phyloP scores from a whole-genome alignment of 2,113 vertebrate species.

The Syngnathus typhle region DNA sequence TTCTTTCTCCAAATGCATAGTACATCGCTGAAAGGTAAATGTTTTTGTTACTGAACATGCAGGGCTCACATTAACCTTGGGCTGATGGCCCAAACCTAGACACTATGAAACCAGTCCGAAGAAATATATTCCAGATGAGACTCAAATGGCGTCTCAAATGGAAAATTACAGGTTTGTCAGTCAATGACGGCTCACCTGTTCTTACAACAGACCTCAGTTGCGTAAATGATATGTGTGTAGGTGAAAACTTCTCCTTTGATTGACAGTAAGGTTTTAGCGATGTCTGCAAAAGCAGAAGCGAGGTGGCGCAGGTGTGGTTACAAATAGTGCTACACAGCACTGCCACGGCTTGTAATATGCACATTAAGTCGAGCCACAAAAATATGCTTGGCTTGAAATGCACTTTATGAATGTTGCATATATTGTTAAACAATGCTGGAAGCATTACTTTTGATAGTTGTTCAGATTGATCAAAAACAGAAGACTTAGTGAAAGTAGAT shows the following conservation, averaged over 20 bases:
- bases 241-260: conserved; percentile 15
- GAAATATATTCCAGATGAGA: conserved; percentile 5
- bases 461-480: no score
- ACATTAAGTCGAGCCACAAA: background rate
- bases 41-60: no score
- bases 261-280: conserved; percentile 6
- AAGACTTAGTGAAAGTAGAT: background rate
- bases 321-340: no score
- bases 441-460: no score
- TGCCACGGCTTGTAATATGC: no score
- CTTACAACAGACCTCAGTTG: conserved; percentile 11
- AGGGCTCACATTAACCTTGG: no score
- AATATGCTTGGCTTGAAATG: background rate
- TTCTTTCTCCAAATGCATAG: no score
- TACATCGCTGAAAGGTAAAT: no score
- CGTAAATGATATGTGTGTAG: conserved; percentile 13
- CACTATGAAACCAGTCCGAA: background rate
- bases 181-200: conserved; percentile 31
- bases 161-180: conserved; percentile 34
- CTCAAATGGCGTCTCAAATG: conserved; percentile 1
- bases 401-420: no score
- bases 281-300: background rate
- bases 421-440: no score
- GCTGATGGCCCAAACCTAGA: background rate
- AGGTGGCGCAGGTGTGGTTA: background rate